Base-by-base conservation (phyloP, 2,888 invertebrate species). In the Trachelus iudaicus region DNA sequence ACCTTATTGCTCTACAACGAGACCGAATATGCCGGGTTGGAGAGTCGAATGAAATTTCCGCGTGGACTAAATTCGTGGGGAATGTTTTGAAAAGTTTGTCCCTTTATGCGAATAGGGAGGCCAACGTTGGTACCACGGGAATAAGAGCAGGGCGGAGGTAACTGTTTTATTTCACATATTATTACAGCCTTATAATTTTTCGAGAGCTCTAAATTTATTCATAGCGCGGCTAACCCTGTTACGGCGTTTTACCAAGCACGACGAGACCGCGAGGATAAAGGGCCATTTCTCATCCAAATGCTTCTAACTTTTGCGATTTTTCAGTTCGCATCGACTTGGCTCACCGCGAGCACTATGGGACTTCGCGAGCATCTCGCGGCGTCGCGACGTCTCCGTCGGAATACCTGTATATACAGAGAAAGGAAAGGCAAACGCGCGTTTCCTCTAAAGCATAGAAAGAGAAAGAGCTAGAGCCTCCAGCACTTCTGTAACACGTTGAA, bases 191-290 rank as follows among this genome's bases (percentile, higher is more conserved):
- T 86, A 85, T 89, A 89, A 90, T 89, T 86, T 89, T 86, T 87
- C 87, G 85, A 83, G 83, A 85, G 84, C 81, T 83, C 83, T 83
- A 90, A 91, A 90, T 91, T 90, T 90, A 90, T 91, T 90, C 90
- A 91, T 90, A 89, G 89, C 87, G 84, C 80, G 84, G 86, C 84
- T 90, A 90, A 91, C 88, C 87, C 86, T 87, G 89, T 90, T 91
- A 89, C 86, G 86, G 85, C 83, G 86, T 86, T 90, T 88, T 88
- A 87, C 88, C 84, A 83, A 87, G 84, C 85, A 31, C 12, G 31
- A 31, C 71, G 33, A 71, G n/a, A 1, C 71, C 56, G 6, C 23
- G 2, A 56, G 56, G 56, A 56, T 56, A 56, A 56, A 56, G 56
- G 23, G 56, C 33, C 73, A 73, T 86, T 86, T 85, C 83, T 85